A percentile compares a stretch with the other conserved stretches of the same genome.
phyloP scores from a whole-genome alignment of 64 coral and sea anemone genomes.

The Hydrozoanthus tunicans region DNA sequence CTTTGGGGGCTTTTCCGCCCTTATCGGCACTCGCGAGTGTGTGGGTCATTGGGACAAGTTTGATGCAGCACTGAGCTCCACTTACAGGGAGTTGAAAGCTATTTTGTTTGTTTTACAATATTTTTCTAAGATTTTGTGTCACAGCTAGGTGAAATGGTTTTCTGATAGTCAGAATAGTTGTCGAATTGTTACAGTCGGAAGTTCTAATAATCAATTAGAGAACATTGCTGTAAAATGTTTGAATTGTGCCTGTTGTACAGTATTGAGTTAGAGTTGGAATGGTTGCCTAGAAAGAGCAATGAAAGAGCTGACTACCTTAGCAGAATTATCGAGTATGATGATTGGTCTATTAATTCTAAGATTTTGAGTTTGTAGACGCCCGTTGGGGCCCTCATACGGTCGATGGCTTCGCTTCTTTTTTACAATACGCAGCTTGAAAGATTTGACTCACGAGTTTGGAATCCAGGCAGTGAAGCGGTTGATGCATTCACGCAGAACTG shows the following conservation, averaged over 20 bases:
- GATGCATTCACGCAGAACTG: conserved; percentile 50
- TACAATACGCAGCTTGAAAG: conserved; percentile 30
- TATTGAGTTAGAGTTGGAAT: too few relatives aligned
- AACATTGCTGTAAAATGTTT: too few relatives aligned
- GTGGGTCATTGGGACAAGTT: neutral
- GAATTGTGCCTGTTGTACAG: too few relatives aligned
- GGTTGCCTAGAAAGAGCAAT: conserved; percentile 17
- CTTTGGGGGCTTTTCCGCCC: neutral
- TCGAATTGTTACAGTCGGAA: conserved; percentile 24
- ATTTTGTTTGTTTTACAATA: conserved; percentile 23
- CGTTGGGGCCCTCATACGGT: conserved; percentile 60
- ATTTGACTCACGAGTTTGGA: conserved; percentile 52
- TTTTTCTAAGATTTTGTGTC: neutral
- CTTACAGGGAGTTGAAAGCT: conserved; percentile 34
- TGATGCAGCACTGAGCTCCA: conserved; percentile 31
- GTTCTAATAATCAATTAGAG: neutral
- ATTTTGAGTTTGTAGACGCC: conserved; percentile 16
- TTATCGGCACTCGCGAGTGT: neutral
- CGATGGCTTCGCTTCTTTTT: conserved; percentile 33
- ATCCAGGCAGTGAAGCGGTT: conserved; percentile 17
- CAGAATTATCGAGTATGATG: too few relatives aligned
- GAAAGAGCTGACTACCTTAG: neutral
- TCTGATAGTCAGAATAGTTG: conserved; percentile 45
- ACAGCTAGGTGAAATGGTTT: conserved; percentile 34
- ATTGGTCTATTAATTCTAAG: conserved; percentile 20